These are phyloP conservation scores for Tetragonula clypearis DNA, from an alignment of 1,140 invertebrate species.

Conservation along the genomic window DNA sequence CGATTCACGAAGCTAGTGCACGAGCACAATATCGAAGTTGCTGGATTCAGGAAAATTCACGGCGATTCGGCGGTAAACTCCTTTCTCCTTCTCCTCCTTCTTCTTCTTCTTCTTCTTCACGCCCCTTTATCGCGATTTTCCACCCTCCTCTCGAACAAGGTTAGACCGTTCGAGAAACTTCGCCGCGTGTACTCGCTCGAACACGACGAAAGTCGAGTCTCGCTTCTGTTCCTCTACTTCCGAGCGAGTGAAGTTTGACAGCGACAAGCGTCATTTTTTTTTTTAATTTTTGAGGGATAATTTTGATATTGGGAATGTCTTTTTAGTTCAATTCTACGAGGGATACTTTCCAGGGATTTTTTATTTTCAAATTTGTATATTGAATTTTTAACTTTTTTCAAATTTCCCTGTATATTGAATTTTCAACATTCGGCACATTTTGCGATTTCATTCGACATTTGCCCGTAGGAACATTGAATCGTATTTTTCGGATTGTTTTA, in stretches of 20 bases:
- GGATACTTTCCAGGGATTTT: no score
- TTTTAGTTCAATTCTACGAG: no score
- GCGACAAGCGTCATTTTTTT: no score
- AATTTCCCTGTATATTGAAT: no score
- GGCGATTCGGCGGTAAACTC: background rate
- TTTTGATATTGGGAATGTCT: no score
- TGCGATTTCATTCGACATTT: no score
- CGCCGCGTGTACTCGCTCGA: background rate
- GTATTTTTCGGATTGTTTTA: no score
- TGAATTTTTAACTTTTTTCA: no score
- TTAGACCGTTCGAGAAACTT: slow-evolving; percentile 11
- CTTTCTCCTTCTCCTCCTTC: background rate
- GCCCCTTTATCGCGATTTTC: background rate
- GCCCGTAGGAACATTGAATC: no score
- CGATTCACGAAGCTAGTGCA: background rate
- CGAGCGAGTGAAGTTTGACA: background rate
- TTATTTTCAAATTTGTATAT: no score
- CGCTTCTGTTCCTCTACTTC: background rate
- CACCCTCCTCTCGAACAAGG: background rate
- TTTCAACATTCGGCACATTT: no score
- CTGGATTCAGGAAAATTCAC: background rate
- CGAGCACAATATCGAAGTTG: background rate
- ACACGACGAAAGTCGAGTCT: background rate
- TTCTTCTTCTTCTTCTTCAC: background rate
- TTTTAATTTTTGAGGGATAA: no score